Conservation (phyloP, 2,113 vertebrate genomes). For the Solea senegalensis region DNA sequence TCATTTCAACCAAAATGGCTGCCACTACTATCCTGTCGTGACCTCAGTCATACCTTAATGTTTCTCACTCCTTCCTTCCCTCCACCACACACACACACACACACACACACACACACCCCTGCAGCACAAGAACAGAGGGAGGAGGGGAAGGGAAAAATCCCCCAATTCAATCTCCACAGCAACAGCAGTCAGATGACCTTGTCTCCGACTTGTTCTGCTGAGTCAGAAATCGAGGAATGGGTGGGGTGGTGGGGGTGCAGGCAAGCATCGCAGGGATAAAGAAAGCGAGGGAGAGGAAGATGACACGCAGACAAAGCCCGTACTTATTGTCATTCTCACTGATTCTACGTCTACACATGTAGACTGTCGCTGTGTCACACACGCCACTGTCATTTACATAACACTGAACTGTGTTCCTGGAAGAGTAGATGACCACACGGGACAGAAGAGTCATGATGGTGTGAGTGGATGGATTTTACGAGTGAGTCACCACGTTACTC, state of each 20-base stretch:
- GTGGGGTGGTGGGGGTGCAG: slow-evolving; percentile 26
- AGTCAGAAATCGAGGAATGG: slow-evolving; percentile 77
- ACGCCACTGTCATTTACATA: slow-evolving; percentile 13
- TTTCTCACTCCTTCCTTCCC: slow-evolving; percentile 20
- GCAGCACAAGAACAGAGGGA: slow-evolving; percentile 48
- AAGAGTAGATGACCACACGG: not conserved
- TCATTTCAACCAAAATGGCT: slow-evolving; percentile 75
- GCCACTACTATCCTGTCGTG: slow-evolving; percentile 71
- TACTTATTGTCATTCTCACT: slow-evolving; percentile 25
- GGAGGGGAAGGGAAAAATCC: slow-evolving; percentile 39
- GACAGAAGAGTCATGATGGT: not conserved
- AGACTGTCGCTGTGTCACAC: slow-evolving; percentile 34
- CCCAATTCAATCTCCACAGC: slow-evolving; percentile 75
- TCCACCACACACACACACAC: not conserved
- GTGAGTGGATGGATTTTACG: too few species aligned
- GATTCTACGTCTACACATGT: slow-evolving; percentile 10
- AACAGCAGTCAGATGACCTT: slow-evolving; percentile 83
- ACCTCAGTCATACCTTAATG: slow-evolving; percentile 67
- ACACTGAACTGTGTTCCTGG: slow-evolving; percentile 16
- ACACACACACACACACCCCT: slow-evolving; percentile 10
- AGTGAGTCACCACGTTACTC: slow-evolving; percentile 43
- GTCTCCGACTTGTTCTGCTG: slow-evolving; percentile 78
- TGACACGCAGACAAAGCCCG: slow-evolving; percentile 34
- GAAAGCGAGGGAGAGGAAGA: slow-evolving; percentile 12
- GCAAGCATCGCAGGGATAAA: slow-evolving; percentile 25